These are phyloP conservation scores for Callosobruchus maculatus DNA, from an alignment of 2,888 invertebrate species.

Conservation along the genomic window DNA sequence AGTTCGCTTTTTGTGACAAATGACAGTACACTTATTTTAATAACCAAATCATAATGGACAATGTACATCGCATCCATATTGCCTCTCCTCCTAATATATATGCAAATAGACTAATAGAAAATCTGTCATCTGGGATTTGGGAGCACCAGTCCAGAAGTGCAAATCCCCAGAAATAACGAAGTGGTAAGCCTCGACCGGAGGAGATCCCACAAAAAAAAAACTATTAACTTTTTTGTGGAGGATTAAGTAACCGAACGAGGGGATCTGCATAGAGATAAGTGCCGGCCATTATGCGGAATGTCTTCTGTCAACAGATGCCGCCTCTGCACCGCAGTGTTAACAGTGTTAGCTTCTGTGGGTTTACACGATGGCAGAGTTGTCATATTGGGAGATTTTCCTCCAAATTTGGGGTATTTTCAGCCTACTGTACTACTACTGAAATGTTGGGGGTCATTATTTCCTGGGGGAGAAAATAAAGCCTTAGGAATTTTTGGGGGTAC, in stretches of 20 bases:
- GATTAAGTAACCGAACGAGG: neutral
- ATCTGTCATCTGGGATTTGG: neutral
- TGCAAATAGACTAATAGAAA: neutral
- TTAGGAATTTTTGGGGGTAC: too few relatives aligned
- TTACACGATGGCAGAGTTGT: too few relatives aligned
- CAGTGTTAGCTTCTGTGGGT: constrained; percentile 9
- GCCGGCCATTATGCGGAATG: neutral
- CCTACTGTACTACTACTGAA: too few relatives aligned
- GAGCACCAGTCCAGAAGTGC: neutral
- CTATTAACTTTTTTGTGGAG: neutral
- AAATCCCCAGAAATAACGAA: neutral
- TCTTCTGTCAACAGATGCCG: constrained; percentile 15
- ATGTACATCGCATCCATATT: too few relatives aligned
- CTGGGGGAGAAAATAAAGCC: too few relatives aligned
- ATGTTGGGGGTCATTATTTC: too few relatives aligned
- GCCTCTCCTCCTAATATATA: neutral
- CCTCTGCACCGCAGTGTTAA: too few relatives aligned
- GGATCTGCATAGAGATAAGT: neutral
- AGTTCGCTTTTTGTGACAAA: too few relatives aligned
- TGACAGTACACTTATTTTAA: too few relatives aligned
- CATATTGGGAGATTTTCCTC: too few relatives aligned
- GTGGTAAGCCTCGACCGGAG: neutral
- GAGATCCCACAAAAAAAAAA: neutral
- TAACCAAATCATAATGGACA: too few relatives aligned
- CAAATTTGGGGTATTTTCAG: too few relatives aligned